Percentiles rank a stretch among this genome's conserved stretches.
Evolutionary conservation across 2,797 vertebrate species (phyloP).

Genomic region (Galaxias olidus): DNA sequence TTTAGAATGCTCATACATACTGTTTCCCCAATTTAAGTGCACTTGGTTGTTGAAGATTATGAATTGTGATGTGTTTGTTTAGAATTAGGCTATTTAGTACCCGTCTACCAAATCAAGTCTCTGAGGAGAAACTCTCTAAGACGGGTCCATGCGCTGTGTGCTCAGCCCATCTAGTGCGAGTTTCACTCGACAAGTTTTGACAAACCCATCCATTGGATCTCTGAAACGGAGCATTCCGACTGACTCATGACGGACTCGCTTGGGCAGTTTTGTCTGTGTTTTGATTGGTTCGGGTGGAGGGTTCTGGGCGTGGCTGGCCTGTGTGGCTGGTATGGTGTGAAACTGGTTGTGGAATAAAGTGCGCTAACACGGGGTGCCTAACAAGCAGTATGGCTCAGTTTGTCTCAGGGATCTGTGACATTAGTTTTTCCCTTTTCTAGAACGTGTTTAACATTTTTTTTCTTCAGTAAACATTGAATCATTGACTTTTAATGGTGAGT

Average conservation of each 20-base stretch:
- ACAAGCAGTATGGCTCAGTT: conserved; percentile 26
- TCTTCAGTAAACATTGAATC: too few relatives aligned
- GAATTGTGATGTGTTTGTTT: neutral
- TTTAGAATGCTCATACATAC: too few relatives aligned
- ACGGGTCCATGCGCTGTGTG: neutral
- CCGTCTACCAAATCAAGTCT: neutral
- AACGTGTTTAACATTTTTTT: conserved; percentile 15
- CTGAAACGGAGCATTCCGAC: conserved; percentile 27
- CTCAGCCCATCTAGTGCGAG: neutral
- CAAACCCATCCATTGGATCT: conserved; percentile 24
- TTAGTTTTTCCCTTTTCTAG: conserved; percentile 2
- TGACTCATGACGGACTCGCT: conserved; percentile 43
- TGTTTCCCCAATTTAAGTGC: neutral
- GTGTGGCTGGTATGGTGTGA: conserved; percentile 57
- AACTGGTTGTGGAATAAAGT: conserved; percentile 65
- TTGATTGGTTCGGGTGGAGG: conserved; percentile 42
- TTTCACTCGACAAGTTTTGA: conserved; percentile 4
- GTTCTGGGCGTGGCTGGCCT: conserved; percentile 49
- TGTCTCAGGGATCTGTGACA: conserved; percentile 5
- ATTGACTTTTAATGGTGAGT: conserved; percentile 58
- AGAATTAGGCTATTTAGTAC: neutral
- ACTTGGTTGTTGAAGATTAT: conserved; percentile 10
- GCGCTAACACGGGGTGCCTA: conserved; percentile 43
- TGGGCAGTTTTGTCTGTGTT: conserved; percentile 55
- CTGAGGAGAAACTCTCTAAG: conserved; percentile 21